phyloP scores from a whole-genome alignment of 2,113 vertebrate species.

The Tachysurus fulvidraco region DNA sequence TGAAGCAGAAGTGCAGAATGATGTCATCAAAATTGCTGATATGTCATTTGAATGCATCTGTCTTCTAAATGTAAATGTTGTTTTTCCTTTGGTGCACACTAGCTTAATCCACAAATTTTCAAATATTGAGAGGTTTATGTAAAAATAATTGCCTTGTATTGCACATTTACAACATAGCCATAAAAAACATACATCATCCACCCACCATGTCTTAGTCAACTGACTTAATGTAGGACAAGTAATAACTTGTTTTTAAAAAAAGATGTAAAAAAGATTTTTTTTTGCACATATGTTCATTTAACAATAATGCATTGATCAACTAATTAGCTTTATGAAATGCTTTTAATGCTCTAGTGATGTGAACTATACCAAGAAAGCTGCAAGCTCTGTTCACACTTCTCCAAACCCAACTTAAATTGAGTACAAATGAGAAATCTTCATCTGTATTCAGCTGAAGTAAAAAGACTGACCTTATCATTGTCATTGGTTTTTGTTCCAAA shows the following conservation, averaged over 20 bases:
- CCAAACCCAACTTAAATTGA: neutral
- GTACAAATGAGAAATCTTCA: neutral
- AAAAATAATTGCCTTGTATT: neutral
- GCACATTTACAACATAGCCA: neutral
- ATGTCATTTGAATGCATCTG: too few species aligned
- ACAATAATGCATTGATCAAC: neutral
- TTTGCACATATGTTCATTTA: neutral
- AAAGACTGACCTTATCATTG: constrained; percentile 10
- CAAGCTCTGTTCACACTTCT: neutral
- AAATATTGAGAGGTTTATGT: neutral
- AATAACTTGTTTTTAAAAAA: neutral
- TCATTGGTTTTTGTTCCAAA: constrained; percentile 6
- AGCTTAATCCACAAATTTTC: too few species aligned
- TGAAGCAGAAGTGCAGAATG: too few species aligned
- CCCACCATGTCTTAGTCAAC: too few species aligned
- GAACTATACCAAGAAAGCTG: neutral
- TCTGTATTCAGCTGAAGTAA: neutral
- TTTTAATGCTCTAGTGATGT: neutral
- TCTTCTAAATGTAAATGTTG: too few species aligned
- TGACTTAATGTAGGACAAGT: neutral
- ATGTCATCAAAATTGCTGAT: too few species aligned
- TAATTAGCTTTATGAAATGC: neutral
- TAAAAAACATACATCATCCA: too few species aligned
- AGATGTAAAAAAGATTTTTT: too few species aligned
- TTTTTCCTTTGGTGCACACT: too few species aligned